Percentiles rank a stretch among this genome's conserved stretches.
phyloP scores from a whole-genome alignment of 1,140 invertebrate species.

The Ostrea edulis region DNA sequence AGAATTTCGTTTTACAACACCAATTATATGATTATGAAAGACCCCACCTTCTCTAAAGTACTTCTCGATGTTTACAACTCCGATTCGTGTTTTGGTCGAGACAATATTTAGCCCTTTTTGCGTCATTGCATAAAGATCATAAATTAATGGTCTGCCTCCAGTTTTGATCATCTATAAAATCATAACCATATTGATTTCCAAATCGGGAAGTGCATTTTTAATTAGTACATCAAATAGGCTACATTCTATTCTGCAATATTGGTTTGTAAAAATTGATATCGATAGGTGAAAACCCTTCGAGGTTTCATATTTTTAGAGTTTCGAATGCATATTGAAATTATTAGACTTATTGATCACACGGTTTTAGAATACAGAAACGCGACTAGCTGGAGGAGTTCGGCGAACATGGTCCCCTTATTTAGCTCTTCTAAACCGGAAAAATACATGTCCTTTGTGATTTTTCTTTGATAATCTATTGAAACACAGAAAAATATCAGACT shows the following conservation, averaged over 20 bases:
- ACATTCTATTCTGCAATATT: background rate
- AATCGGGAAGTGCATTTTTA: background rate
- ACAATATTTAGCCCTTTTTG: background rate
- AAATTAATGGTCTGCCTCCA: background rate
- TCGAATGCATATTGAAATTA: background rate
- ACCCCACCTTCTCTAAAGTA: background rate
- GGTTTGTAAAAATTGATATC: background rate
- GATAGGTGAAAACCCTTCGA: background rate
- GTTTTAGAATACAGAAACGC: background rate
- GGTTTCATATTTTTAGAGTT: background rate
- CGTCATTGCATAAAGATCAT: background rate
- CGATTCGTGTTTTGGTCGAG: background rate
- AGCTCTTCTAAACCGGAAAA: too few relatives aligned
- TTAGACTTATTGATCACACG: background rate
- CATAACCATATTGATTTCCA: background rate
- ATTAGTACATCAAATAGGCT: background rate
- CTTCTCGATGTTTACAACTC: background rate
- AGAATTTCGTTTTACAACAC: background rate
- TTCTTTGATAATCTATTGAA: too few relatives aligned
- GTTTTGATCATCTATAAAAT: background rate
- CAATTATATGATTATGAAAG: background rate
- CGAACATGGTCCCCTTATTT: too few relatives aligned
- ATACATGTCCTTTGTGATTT: too few relatives aligned
- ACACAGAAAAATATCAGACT: too few relatives aligned
- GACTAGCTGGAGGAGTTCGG: too few relatives aligned